These are phyloP conservation scores for Pangasius macronema DNA, from an alignment of 2,797 vertebrate genomes.

Conservation along the genomic window DNA sequence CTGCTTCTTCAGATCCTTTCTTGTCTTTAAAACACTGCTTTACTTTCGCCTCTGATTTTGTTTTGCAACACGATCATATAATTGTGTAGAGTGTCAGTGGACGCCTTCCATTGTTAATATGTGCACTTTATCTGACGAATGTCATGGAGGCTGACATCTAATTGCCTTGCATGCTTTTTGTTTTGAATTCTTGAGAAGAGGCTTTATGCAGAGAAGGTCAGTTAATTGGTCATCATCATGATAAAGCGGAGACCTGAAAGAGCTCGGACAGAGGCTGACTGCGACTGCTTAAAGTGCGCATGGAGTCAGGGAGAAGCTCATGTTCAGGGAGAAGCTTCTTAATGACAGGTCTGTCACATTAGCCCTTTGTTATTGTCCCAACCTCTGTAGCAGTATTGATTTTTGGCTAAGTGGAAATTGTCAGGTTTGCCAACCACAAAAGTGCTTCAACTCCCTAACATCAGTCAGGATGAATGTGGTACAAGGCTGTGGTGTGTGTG, in stretches of 20 bases:
- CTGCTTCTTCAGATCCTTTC: constrained; percentile 51
- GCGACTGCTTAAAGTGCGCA: constrained; percentile 1
- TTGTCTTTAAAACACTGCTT: constrained; percentile 42
- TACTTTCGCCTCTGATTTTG: constrained; percentile 31
- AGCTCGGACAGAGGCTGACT: constrained; percentile 25
- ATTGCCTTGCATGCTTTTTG: constrained; percentile 52
- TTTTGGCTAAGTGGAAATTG: constrained; percentile 45
- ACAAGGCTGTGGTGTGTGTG: constrained; percentile 3
- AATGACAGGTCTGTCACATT: constrained; percentile 49
- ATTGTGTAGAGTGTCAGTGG: constrained; percentile 45
- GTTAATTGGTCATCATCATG: constrained; percentile 56
- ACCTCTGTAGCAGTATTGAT: constrained; percentile 41
- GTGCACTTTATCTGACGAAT: constrained; percentile 43
- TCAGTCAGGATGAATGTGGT: constrained; percentile 7
- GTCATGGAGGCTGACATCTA: constrained; percentile 44
- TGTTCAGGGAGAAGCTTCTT: constrained; percentile 33
- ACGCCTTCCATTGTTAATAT: constrained; percentile 44
- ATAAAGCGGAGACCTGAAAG: constrained; percentile 50
- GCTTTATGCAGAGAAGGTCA: constrained; percentile 37
- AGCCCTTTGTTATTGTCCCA: constrained; percentile 41
- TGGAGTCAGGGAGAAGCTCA: constrained; percentile 15
- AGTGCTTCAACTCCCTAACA: constrained; percentile 27
- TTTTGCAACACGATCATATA: constrained; percentile 38
- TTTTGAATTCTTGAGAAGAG: constrained; percentile 41
- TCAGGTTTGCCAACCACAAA: constrained; percentile 40